Percentiles rank a stretch among this genome's conserved stretches.
Evolutionary conservation across 2,888 invertebrate species (phyloP).

Genomic region (Entomobrya multifasciata): DNA sequence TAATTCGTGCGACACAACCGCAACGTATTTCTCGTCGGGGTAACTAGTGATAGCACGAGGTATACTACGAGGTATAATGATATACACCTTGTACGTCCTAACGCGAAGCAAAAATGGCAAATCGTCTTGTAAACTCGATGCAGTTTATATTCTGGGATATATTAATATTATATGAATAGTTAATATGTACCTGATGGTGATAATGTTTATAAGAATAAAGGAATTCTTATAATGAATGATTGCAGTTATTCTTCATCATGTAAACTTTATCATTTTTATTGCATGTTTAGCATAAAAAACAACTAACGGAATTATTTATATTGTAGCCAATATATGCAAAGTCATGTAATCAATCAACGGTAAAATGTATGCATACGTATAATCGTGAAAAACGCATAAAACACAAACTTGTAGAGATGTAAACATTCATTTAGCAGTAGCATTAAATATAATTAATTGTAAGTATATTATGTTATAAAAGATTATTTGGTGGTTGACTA

Average conservation of each 20-base stretch:
- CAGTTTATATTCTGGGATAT: no score
- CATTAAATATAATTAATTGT: background rate
- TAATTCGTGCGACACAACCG: no score
- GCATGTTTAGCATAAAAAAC: background rate
- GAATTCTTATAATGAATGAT: slow-evolving; percentile 3
- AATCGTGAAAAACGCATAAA: background rate
- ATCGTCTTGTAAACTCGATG: no score
- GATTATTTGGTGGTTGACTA: no score
- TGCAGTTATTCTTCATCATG: background rate
- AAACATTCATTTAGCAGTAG: background rate
- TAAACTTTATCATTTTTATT: background rate
- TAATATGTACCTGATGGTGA: no score
- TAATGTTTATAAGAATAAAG: no score
- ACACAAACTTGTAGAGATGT: background rate
- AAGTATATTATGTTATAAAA: background rate
- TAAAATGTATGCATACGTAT: background rate
- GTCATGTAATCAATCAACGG: background rate
- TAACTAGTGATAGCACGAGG: no score
- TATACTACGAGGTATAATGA: no score
- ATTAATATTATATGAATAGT: no score
- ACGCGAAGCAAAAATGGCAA: no score
- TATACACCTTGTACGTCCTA: no score
- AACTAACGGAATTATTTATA: background rate
- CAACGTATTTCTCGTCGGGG: no score
- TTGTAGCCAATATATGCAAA: background rate